Conservation (phyloP, 1,140 invertebrate species). For the Panagrolaimus sp. region DNA sequence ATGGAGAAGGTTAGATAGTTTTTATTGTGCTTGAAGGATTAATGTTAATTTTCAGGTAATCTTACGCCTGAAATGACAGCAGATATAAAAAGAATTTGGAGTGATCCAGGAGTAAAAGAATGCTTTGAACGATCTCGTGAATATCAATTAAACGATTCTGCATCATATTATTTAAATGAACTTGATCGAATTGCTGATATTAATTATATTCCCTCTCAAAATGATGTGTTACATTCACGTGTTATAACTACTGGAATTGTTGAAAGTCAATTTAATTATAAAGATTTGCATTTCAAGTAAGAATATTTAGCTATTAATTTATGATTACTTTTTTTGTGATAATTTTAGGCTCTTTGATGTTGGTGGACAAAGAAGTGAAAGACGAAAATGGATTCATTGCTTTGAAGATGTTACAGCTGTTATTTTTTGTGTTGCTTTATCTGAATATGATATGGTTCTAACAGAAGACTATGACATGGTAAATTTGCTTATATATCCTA, state of each 20-base stretch:
- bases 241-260: slow-evolving; percentile 91
- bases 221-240: slow-evolving; percentile 82
- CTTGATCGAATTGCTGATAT: slow-evolving; percentile 73
- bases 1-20: too few relatives aligned
- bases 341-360: slow-evolving; percentile 56
- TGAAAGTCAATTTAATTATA: slow-evolving; percentile 85
- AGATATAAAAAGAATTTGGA: slow-evolving; percentile 64
- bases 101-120: slow-evolving; percentile 77
- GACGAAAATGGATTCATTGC: slow-evolving; percentile 95
- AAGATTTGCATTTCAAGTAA: slow-evolving; percentile 81
- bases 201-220: slow-evolving; percentile 79
- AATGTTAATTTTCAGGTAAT: not conserved
- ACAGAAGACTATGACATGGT: slow-evolving; percentile 92
- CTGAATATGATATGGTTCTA: slow-evolving; percentile 87
- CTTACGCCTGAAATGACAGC: not conserved
- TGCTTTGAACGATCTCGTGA: slow-evolving; percentile 76
- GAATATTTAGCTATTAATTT: slow-evolving; percentile 17
- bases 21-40: too few relatives aligned
- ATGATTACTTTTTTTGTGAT: too few relatives aligned
- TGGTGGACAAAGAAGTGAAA: slow-evolving; percentile 68
- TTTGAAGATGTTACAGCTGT: slow-evolving; percentile 91
- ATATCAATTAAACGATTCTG: slow-evolving; percentile 90
- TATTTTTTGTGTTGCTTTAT: slow-evolving; percentile 62
- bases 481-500: slow-evolving; percentile 52
- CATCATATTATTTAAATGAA: slow-evolving; percentile 70